These are phyloP conservation scores for Andrena trimmerana DNA, from an alignment of 2,888 invertebrate species.

Conservation along the genomic window DNA sequence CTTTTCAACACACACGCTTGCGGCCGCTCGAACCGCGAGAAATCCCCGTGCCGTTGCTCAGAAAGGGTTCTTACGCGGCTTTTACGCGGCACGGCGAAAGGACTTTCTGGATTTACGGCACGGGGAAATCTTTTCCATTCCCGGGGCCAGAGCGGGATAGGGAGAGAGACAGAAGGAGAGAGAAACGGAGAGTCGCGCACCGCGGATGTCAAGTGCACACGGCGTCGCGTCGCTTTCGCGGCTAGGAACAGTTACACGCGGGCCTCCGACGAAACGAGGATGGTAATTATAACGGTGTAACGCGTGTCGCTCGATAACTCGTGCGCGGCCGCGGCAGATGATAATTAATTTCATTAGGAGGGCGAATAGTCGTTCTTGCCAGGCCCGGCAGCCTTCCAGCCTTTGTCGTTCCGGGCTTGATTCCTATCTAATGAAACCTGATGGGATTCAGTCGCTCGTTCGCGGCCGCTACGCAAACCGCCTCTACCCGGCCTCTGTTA, in stretches of 20 bases:
- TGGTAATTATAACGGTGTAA: conserved; percentile 64
- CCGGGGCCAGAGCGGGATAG: not conserved
- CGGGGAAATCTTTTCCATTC: conserved; percentile 28
- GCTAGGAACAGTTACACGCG: conserved; percentile 40
- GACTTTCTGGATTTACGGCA: conserved; percentile 50
- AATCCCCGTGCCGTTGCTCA: conserved; percentile 31
- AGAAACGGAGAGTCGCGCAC: not conserved
- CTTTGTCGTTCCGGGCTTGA: conserved; percentile 33
- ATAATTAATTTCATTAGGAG: conserved; percentile 63
- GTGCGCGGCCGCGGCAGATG: conserved; percentile 28
- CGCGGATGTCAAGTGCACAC: conserved; percentile 45
- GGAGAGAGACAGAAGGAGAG: not conserved
- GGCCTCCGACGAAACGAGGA: conserved; percentile 37
- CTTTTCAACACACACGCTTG: not conserved
- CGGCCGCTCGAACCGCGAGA: not conserved
- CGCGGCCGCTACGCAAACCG: not conserved
- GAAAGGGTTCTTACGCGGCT: conserved; percentile 50
- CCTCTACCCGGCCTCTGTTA: conserved; percentile 8
- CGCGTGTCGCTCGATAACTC: conserved; percentile 26
- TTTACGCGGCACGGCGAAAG: conserved; percentile 37
- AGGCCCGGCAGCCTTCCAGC: not conserved
- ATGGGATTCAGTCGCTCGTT: conserved; percentile 28
- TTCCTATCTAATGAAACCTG: conserved; percentile 53
- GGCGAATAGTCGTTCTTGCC: conserved; percentile 45
- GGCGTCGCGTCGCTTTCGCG: conserved; percentile 15